Conservation (phyloP, 2,888 invertebrate species). For the Ecliptopera silaceata region DNA sequence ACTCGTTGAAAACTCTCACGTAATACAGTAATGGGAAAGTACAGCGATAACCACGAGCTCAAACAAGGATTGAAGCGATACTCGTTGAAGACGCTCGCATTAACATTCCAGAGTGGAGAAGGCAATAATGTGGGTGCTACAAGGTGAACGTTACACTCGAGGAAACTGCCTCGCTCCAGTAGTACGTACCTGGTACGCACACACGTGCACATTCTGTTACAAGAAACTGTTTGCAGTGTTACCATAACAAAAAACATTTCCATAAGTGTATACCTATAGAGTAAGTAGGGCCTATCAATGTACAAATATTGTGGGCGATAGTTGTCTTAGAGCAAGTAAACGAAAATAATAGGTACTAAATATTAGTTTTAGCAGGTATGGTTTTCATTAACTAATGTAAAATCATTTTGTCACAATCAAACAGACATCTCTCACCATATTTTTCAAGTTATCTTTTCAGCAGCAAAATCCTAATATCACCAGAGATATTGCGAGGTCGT, state of each 20-base stretch:
- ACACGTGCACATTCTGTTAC: conserved; percentile 36
- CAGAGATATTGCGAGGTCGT: conserved; percentile 32
- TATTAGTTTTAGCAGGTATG: no score
- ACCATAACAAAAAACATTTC: conserved; percentile 5
- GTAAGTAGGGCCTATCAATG: no score
- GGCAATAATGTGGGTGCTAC: conserved; percentile 67
- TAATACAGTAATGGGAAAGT: conserved; percentile 63
- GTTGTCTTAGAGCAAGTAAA: no score
- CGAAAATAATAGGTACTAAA: no score
- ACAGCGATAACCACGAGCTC: conserved; percentile 54
- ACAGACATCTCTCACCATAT: not conserved
- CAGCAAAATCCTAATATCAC: conserved; percentile 31
- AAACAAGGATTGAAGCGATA: conserved; percentile 59
- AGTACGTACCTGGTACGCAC: conserved; percentile 48
- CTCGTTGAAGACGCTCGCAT: conserved; percentile 55
- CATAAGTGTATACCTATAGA: no score
- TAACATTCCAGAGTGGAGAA: conserved; percentile 60
- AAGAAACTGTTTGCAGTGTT: conserved; percentile 13
- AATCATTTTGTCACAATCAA: not conserved
- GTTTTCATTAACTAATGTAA: no score
- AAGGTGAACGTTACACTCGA: conserved; percentile 61
- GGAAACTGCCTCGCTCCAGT: conserved; percentile 54
- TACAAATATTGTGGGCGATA: not conserved
- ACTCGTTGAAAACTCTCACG: conserved; percentile 49
- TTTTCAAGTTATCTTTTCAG: conserved; percentile 5